Conservation (phyloP, 1,140 invertebrate species). For the Wasmannia auropunctata region DNA sequence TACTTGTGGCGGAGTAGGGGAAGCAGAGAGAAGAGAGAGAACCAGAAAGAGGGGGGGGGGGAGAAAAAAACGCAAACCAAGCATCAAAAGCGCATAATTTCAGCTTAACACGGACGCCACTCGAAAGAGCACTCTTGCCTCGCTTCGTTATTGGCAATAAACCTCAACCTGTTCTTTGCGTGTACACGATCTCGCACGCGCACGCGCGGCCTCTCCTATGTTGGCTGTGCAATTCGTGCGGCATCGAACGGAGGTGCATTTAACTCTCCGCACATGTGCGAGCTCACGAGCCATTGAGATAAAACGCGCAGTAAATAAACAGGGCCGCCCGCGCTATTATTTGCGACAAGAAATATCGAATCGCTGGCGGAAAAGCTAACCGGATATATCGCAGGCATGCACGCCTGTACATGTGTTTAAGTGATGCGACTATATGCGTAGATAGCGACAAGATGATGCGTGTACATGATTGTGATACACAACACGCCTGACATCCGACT, state of each 20-base stretch:
- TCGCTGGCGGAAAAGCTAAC: background rate
- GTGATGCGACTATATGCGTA: background rate
- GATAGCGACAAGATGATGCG: slow-evolving; percentile 53
- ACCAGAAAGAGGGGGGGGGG: background rate
- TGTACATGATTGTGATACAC: slow-evolving; percentile 40
- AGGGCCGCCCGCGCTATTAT: slow-evolving; percentile 61
- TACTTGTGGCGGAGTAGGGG: background rate
- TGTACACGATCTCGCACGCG: slow-evolving; percentile 9
- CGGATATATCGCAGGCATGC: slow-evolving; percentile 15
- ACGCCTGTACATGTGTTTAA: background rate
- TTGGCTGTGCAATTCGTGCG: slow-evolving; percentile 37
- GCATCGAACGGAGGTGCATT: slow-evolving; percentile 49
- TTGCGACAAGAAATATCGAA: slow-evolving; percentile 62
- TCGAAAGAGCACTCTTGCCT: slow-evolving; percentile 7
- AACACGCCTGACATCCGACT: slow-evolving; percentile 55
- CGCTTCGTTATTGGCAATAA: slow-evolving; percentile 52
- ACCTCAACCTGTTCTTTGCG: slow-evolving; percentile 55
- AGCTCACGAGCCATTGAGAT: slow-evolving; percentile 55
- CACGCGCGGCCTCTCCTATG: background rate
- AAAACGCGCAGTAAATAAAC: slow-evolving; percentile 70
- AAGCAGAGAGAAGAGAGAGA: background rate
- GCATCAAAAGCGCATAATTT: slow-evolving; percentile 61
- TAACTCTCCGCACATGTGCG: slow-evolving; percentile 38
- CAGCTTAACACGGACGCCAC: slow-evolving; percentile 45
- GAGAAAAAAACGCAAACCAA: background rate